A percentile compares a stretch with the other conserved stretches of the same genome.
Evolutionary conservation across 1,140 invertebrate species (phyloP).

Genomic region (Heliconius nattereri): DNA sequence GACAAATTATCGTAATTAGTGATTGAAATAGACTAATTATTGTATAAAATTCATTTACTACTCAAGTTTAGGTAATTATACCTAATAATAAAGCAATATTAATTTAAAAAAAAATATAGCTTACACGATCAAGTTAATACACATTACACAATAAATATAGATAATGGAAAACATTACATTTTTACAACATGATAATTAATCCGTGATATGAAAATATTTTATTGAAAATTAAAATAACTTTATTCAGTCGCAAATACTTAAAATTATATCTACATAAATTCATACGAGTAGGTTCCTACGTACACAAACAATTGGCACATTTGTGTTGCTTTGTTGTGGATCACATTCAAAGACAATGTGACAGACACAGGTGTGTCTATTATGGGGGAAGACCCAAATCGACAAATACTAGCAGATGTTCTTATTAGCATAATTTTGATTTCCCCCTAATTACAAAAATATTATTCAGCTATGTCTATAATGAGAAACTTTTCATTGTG

Average conservation of each 20-base stretch:
- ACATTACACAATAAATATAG: slow-evolving; percentile 27
- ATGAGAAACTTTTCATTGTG: slow-evolving; percentile 31
- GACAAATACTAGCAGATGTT: background rate
- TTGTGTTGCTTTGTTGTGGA: slow-evolving; percentile 42
- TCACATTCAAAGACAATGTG: slow-evolving; percentile 24
- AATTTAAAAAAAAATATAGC: slow-evolving; percentile 20
- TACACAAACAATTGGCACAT: slow-evolving; percentile 49
- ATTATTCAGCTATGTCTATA: slow-evolving; percentile 16
- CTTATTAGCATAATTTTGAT: background rate
- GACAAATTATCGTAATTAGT: background rate
- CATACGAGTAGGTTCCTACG: slow-evolving; percentile 25
- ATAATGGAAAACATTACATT: slow-evolving; percentile 20
- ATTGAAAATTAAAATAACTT: slow-evolving; percentile 42
- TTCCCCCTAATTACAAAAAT: slow-evolving; percentile 4
- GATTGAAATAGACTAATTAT: slow-evolving; percentile 1
- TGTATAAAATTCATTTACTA: slow-evolving; percentile 2
- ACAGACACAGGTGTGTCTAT: background rate
- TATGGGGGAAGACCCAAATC: background rate
- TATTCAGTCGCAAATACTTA: slow-evolving; percentile 47
- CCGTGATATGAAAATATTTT: slow-evolving; percentile 16
- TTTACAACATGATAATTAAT: slow-evolving; percentile 23
- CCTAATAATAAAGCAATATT: slow-evolving; percentile 30
- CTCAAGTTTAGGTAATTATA: slow-evolving; percentile 15
- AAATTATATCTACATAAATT: slow-evolving; percentile 55
- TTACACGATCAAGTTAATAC: slow-evolving; percentile 15